Percentiles rank a stretch among this genome's conserved stretches.
Evolutionary conservation across 2,797 vertebrate genomes (phyloP).

Genomic region (Mus minutoides): DNA sequence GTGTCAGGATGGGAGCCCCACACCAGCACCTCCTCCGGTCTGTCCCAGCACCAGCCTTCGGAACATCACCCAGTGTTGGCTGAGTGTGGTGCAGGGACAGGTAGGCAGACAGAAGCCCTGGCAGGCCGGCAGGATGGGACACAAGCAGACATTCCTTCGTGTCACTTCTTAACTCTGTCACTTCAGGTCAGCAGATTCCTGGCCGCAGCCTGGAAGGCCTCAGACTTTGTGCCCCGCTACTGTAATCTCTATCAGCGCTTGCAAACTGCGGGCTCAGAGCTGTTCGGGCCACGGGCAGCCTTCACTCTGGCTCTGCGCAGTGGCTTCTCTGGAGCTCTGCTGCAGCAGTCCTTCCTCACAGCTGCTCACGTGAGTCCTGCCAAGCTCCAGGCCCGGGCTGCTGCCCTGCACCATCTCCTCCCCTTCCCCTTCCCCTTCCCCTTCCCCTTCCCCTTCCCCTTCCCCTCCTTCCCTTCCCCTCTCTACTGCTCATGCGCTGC

Average conservation of each 20-base stretch:
- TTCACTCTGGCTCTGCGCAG: slow-evolving; percentile 92
- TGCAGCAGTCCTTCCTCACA: slow-evolving; percentile 93
- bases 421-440: neutral
- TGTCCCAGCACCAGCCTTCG: slow-evolving; percentile 64
- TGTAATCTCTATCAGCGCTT: slow-evolving; percentile 91
- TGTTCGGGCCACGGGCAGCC: slow-evolving; percentile 94
- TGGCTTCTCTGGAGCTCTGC: slow-evolving; percentile 93
- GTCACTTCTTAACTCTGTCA: neutral
- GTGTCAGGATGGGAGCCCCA: slow-evolving; percentile 39
- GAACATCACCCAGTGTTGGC: slow-evolving; percentile 93
- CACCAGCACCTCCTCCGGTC: rapidly evolving
- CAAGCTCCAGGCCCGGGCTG: rapidly evolving
- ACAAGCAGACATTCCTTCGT: neutral
- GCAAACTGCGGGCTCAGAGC: slow-evolving; percentile 92
- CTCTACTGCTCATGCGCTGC: neutral
- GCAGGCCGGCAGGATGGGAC: rapidly evolving
- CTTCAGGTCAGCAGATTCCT: slow-evolving; percentile 93
- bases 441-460: neutral
- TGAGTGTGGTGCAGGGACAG: slow-evolving; percentile 92
- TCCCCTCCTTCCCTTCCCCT: neutral
- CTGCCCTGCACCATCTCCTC: neutral
- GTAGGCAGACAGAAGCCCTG: slow-evolving; percentile 77
- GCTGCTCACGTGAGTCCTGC: slow-evolving; percentile 92
- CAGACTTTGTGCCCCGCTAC: slow-evolving; percentile 92
- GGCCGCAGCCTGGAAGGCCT: slow-evolving; percentile 88